Conservation (phyloP, 2,797 vertebrate genomes). For the Numenius phaeopus region DNA sequence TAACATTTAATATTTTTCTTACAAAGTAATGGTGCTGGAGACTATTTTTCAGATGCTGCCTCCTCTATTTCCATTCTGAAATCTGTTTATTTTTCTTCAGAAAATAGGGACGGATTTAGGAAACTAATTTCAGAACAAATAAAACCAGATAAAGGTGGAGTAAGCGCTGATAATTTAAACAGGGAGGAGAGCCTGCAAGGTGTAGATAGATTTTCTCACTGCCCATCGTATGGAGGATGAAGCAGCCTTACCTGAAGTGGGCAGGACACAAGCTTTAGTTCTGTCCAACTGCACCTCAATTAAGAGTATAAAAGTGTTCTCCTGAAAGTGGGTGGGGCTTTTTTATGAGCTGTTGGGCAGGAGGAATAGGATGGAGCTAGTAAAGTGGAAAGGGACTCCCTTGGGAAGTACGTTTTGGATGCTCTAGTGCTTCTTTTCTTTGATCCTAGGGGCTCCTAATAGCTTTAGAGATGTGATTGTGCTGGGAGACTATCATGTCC, state of each 20-base stretch:
- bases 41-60: conserved; percentile 18
- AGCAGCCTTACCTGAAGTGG: neutral
- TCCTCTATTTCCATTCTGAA: conserved; percentile 11
- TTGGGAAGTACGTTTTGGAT: neutral
- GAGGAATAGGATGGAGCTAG: neutral
- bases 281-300: neutral
- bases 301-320: neutral
- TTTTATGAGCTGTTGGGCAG: neutral
- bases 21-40: neutral
- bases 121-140: conserved; percentile 31
- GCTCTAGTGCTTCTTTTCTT: conserved; percentile 9
- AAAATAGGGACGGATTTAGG: neutral
- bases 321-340: neutral
- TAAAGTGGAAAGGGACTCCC: neutral
- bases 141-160: neutral
- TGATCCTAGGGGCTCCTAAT: neutral
- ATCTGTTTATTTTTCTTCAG: conserved; percentile 33
- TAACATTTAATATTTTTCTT: conserved; percentile 32
- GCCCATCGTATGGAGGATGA: neutral
- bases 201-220: neutral
- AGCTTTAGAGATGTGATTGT: conserved; percentile 19
- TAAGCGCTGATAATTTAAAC: neutral
- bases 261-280: neutral
- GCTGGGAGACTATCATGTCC: neutral
- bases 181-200: neutral